Evolutionary conservation across 2,888 invertebrate species (phyloP).

Genomic region (Neoitamus cyanurus): DNA sequence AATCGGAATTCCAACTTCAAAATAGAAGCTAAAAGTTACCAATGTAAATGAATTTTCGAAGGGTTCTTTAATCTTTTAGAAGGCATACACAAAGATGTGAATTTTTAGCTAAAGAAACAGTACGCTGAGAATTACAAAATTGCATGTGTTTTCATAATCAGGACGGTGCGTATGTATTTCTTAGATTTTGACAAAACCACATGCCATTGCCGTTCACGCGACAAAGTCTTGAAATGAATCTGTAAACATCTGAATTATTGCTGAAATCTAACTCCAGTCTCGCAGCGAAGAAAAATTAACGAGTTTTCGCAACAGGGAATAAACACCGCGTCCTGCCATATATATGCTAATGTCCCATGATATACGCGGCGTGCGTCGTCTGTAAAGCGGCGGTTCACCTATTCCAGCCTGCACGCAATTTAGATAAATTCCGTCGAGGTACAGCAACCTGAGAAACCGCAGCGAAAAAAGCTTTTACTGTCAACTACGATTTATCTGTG

Average conservation of each 20-base stretch:
- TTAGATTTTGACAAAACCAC: neutral
- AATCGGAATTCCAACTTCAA: too few relatives aligned
- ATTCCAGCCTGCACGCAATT: neutral
- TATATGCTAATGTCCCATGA: slow-evolving; percentile 13
- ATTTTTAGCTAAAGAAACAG: too few relatives aligned
- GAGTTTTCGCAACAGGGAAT: neutral
- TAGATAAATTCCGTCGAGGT: neutral
- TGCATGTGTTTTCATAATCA: too few relatives aligned
- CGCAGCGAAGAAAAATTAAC: neutral
- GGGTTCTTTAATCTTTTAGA: too few relatives aligned
- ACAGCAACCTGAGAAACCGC: neutral
- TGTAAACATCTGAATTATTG: neutral
- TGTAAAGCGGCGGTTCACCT: neutral
- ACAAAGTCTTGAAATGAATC: neutral
- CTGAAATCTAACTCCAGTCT: neutral
- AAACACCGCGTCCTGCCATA: neutral
- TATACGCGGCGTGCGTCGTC: neutral
- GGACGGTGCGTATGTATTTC: neutral
- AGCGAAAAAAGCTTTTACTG: slow-evolving; percentile 35
- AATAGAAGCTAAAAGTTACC: too few relatives aligned
- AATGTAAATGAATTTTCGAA: too few relatives aligned
- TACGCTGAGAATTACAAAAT: too few relatives aligned
- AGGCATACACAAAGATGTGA: too few relatives aligned
- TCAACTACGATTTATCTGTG: slow-evolving; percentile 25
- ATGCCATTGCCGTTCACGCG: neutral